Evolutionary conservation across 2,797 vertebrate genomes (phyloP).

Genomic region (Myotis daubentonii): DNA sequence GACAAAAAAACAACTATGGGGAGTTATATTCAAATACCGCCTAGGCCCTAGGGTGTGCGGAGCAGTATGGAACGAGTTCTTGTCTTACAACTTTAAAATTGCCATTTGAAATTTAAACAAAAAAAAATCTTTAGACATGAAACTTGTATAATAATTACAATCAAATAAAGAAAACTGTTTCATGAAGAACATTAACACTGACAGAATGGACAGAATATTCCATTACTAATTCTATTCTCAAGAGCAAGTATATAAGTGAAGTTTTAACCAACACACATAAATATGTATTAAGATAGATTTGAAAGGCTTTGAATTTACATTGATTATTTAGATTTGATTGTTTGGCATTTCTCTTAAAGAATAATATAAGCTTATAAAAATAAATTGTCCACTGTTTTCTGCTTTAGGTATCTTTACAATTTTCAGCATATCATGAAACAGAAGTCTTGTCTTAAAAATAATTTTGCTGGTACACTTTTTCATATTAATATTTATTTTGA

Average conservation of each 20-base stretch:
- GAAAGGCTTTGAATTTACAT: not conserved
- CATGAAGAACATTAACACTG: not conserved
- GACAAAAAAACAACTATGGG: not conserved
- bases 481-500: not conserved
- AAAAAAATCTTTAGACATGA: not conserved
- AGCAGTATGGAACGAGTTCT: not conserved
- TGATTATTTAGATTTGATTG: not conserved
- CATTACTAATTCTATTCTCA: not conserved
- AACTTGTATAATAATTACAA: not conserved
- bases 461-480: not conserved
- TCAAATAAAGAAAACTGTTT: not conserved
- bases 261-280: not conserved
- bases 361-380: not conserved
- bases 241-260: not conserved
- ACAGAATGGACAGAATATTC: not conserved
- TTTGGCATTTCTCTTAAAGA: not conserved
- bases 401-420: not conserved
- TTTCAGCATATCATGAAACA: not conserved
- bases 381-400: not conserved
- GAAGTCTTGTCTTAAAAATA: not conserved
- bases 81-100: slow-evolving; percentile 6
- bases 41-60: not conserved
- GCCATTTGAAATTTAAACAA: not conserved
- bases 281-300: not conserved
- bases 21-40: not conserved